Conservation (phyloP, 2,113 vertebrate species). For the Syngnathoides biaculeatus region DNA sequence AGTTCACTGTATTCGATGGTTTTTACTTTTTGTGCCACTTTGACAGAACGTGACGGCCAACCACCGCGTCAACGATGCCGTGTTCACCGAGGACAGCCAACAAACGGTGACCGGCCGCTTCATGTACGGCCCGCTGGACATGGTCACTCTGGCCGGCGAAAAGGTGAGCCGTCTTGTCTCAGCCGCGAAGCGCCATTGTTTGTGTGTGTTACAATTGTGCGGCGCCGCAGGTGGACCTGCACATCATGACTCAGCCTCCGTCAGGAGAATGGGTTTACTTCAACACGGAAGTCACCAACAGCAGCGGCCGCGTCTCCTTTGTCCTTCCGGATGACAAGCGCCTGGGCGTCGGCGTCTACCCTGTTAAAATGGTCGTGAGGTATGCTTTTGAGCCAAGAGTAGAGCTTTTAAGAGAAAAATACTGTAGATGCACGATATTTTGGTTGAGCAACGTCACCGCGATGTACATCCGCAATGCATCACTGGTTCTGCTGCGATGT, state of each 20-base stretch:
- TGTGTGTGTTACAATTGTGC: background rate
- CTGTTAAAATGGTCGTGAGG: conserved; percentile 98
- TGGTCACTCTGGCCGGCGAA: conserved; percentile 95
- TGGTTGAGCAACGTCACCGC: no score
- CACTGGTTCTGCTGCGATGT: no score
- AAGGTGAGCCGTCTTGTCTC: conserved; percentile 75
- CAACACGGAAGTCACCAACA: conserved; percentile 91
- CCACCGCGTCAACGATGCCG: conserved; percentile 88
- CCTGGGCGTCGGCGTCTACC: conserved; percentile 87
- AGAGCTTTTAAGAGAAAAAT: background rate
- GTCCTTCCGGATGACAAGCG: conserved; percentile 80
- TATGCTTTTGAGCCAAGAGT: conserved; percentile 34
- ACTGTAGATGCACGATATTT: no score
- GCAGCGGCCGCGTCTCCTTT: conserved; percentile 88
- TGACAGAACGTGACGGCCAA: conserved; percentile 93
- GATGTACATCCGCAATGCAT: no score
- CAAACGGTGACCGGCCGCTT: conserved; percentile 89
- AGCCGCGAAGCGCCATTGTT: background rate
- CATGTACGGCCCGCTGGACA: conserved; percentile 97
- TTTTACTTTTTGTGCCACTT: background rate
- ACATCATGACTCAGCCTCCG: conserved; percentile 88
- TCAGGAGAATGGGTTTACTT: conserved; percentile 91
- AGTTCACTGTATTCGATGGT: no score
- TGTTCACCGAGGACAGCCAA: conserved; percentile 86
- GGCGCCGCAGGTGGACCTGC: conserved; percentile 83